Conservation (phyloP, 2,888 invertebrate species). For the Tetragonula carbonaria region DNA sequence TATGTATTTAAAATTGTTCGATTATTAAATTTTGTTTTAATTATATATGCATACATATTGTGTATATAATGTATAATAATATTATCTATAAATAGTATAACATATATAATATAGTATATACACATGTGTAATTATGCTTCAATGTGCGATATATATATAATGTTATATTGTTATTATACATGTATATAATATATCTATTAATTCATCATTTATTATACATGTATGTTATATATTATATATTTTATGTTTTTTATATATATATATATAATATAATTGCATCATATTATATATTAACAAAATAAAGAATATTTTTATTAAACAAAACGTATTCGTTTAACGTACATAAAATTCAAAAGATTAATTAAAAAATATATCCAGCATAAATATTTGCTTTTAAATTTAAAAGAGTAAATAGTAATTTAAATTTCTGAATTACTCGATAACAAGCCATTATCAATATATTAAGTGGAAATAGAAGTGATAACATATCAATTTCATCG, state of each 20-base stretch:
- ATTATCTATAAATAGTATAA: no score
- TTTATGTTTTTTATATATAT: no score
- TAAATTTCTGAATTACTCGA: background rate
- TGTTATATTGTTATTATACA: no score
- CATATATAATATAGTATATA: no score
- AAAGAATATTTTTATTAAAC: background rate
- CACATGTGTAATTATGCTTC: no score
- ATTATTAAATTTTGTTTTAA: background rate
- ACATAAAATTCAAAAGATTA: accelerated
- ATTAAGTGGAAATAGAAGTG: background rate
- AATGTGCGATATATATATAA: no score
- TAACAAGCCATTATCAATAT: background rate
- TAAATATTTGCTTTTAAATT: background rate
- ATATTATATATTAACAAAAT: background rate
- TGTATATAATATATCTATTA: no score
- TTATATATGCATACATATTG: background rate
- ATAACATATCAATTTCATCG: constrained; percentile 11
- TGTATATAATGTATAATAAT: no score
- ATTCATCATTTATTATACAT: no score
- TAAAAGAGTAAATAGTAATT: background rate
- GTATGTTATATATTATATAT: no score
- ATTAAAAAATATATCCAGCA: background rate
- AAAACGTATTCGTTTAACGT: background rate
- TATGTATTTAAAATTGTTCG: no score
- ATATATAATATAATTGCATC: no score